Conservation (phyloP, 2,797 vertebrate species). For the Ataeniobius toweri region DNA sequence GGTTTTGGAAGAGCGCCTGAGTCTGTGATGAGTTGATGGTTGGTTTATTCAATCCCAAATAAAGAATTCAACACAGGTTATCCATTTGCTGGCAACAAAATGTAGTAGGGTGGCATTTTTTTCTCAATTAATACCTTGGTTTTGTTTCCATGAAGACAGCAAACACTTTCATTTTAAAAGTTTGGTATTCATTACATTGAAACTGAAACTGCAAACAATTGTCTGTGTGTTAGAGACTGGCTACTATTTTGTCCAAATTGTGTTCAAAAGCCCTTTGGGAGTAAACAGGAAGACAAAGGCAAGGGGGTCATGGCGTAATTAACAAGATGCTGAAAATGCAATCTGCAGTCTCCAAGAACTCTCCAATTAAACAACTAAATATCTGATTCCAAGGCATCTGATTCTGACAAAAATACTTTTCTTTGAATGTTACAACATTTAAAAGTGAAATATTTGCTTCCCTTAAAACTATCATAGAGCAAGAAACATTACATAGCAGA, state of each 20-base stretch:
- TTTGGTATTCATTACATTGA: slow-evolving; percentile 1
- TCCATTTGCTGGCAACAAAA: slow-evolving; percentile 10
- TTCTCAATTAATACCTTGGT: slow-evolving; percentile 9
- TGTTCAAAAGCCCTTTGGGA: background rate
- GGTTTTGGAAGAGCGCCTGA: slow-evolving; percentile 22
- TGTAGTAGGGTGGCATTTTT: slow-evolving; percentile 8
- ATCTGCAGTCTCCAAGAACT: slow-evolving; percentile 8
- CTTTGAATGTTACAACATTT: slow-evolving; percentile 5
- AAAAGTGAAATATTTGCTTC: slow-evolving; percentile 24
- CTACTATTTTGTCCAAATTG: background rate
- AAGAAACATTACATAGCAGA: slow-evolving; percentile 51
- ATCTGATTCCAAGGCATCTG: background rate
- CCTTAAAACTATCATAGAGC: slow-evolving; percentile 43
- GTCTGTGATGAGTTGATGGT: slow-evolving; percentile 24
- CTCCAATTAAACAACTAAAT: slow-evolving; percentile 6
- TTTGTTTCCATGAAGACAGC: slow-evolving; percentile 14
- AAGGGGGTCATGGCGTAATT: background rate
- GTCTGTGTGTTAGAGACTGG: background rate
- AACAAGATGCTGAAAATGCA: slow-evolving; percentile 26
- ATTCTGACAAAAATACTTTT: slow-evolving; percentile 20
- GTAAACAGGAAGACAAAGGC: background rate
- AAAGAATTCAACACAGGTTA: slow-evolving; percentile 14
- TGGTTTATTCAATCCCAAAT: slow-evolving; percentile 17
- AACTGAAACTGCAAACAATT: slow-evolving; percentile 2
- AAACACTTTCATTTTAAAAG: background rate